Evolutionary conservation across 2,888 invertebrate genomes (phyloP), one percentile per base, ranked within the genome.

Genomic region (Zeuzera pyrina): DNA sequence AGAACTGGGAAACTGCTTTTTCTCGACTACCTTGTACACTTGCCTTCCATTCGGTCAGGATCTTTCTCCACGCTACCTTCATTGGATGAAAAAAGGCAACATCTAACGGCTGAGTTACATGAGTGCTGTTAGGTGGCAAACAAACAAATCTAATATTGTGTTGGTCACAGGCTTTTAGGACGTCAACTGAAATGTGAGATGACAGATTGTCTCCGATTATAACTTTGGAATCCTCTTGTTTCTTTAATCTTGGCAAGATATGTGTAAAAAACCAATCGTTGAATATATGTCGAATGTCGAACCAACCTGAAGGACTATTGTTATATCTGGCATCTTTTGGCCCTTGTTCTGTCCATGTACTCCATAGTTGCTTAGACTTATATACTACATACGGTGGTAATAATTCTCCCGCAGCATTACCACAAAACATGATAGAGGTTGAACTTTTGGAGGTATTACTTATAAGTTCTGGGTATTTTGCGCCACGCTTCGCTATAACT

Each of bases 241-340:
- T n/a, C n/a, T n/a, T n/a, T n/a, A n/a, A n/a, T n/a, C n/a, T n/a
- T n/a, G n/a, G n/a, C n/a, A n/a, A n/a, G n/a, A n/a, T n/a, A n/a
- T n/a, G n/a, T n/a, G n/a, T n/a, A n/a, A n/a, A n/a, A 32, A 37
- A 37, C 35, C 37, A 40, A 30, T 37, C 29, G n/a, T 45, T 35
- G 35, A 47, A 47, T 30, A 34, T 36, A n/a, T n/a, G n/a, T 29
- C 43, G 31, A 35, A 32, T 40, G 24, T 47, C 43, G 30, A 47
- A 49, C 43, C 48, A 49, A 19, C 44, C 45, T 12, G 42, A 45
- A 29, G 36, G 43, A 36, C 47, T 35, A 44, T 43, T 36, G 39
- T 56, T 62, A 41, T 57, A 69, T 15, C 64, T 58, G 22, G 38
- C 38, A n/a, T n/a, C n/a, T n/a, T n/a, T n/a, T n/a, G n/a, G 48